These are phyloP conservation scores for Heliconius hermathena DNA, from an alignment of 1,140 invertebrate species.

Conservation along the genomic window DNA sequence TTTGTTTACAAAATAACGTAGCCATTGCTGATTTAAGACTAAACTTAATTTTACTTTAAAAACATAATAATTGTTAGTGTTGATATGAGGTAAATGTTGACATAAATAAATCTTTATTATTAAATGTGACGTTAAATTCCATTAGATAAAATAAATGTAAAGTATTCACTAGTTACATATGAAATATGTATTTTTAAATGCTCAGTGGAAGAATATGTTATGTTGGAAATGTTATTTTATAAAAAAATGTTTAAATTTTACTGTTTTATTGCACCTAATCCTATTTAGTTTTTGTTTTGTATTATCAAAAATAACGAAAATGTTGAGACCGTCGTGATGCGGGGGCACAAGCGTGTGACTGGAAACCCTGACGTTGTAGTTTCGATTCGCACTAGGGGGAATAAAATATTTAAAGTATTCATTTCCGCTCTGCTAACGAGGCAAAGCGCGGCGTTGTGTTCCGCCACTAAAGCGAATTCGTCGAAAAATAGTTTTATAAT, in stretches of 20 bases:
- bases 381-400: too few species aligned
- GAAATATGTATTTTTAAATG: conserved; percentile 42
- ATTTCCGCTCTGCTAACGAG: too few species aligned
- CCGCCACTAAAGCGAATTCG: too few species aligned
- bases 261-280: conserved; percentile 30
- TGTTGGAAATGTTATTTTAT: conserved; percentile 69
- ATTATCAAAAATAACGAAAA: too few species aligned
- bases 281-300: not conserved
- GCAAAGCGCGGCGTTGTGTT: too few species aligned
- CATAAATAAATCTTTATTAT: conserved; percentile 5
- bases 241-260: conserved; percentile 57
- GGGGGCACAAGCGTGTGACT: too few species aligned
- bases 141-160: conserved; percentile 15
- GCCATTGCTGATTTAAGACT: too few species aligned
- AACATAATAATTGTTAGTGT: not conserved
- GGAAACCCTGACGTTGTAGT: too few species aligned
- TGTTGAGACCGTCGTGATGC: too few species aligned
- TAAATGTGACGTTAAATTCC: conserved; percentile 28
- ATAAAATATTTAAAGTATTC: too few species aligned
- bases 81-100: not conserved
- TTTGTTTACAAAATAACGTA: too few species aligned
- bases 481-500: too few species aligned
- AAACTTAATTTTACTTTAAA: not conserved
- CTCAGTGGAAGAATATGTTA: conserved; percentile 59
- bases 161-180: conserved; percentile 33